Evolutionary conservation across 2,797 vertebrate species (phyloP).

Genomic region (Sebastes flavidus): DNA sequence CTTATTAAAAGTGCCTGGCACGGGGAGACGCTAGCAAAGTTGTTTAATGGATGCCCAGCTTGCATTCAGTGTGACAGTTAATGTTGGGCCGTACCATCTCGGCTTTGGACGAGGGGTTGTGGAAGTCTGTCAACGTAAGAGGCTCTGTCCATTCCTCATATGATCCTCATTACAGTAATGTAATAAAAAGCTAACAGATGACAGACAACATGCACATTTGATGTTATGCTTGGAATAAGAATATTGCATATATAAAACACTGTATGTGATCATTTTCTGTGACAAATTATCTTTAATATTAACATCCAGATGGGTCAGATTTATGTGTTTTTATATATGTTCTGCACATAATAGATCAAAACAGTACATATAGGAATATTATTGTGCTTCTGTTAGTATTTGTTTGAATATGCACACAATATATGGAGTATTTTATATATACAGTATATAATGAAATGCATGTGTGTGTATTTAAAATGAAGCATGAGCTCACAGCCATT

Average conservation of each 20-base stretch:
- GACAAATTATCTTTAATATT: conserved; percentile 17
- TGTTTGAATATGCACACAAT: neutral
- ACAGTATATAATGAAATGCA: neutral
- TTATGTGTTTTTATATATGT: neutral
- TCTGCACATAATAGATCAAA: neutral
- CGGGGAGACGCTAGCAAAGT: conserved; percentile 79
- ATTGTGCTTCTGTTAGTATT: neutral
- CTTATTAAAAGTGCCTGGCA: conserved; percentile 88
- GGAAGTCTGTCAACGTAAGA: conserved; percentile 28
- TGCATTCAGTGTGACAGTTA: conserved; percentile 81
- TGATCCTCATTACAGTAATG: conserved; percentile 29
- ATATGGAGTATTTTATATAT: neutral
- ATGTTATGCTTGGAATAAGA: conserved; percentile 17
- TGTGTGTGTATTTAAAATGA: conserved; percentile 1
- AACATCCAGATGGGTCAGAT: neutral
- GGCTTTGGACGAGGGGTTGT: conserved; percentile 53
- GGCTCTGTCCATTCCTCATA: conserved; percentile 17
- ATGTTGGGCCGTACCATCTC: conserved; percentile 74
- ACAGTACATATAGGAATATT: neutral
- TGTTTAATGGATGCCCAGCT: conserved; percentile 83
- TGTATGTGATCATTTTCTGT: neutral
- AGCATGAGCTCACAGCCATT: conserved; percentile 1
- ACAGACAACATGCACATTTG: conserved; percentile 36
- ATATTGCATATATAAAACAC: neutral
- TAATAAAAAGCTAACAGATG: conserved; percentile 42